These are phyloP conservation scores for Cranoglanis bouderius DNA, from an alignment of 2,113 vertebrate species.

Conservation along the genomic window DNA sequence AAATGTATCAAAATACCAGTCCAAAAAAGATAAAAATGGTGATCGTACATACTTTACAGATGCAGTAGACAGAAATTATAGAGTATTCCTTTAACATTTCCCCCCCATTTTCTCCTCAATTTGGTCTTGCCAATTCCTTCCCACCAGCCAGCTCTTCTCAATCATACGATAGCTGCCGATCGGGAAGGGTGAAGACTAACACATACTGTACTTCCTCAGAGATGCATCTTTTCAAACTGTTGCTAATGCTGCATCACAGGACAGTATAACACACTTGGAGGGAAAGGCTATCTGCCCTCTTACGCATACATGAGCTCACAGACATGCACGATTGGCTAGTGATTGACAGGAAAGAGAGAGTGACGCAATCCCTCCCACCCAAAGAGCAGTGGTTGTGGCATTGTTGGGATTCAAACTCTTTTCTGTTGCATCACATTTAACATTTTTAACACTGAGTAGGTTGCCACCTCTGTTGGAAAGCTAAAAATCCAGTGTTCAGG, in stretches of 20 bases:
- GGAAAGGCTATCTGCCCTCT: background rate
- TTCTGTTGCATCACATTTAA: background rate
- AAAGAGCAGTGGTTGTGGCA: background rate
- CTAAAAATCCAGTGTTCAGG: background rate
- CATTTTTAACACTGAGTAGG: background rate
- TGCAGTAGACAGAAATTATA: background rate
- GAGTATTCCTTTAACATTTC: background rate
- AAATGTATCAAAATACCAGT: background rate
- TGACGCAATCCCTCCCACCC: background rate
- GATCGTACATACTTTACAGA: background rate
- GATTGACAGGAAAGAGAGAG: background rate
- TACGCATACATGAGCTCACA: background rate
- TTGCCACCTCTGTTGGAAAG: background rate
- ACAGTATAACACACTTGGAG: background rate
- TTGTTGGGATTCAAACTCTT: background rate
- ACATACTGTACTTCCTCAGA: background rate
- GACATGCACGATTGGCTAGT: background rate
- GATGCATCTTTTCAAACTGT: background rate
- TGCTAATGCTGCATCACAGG: background rate
- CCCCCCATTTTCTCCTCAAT: background rate
- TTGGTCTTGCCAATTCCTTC: background rate
- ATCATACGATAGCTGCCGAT: background rate
- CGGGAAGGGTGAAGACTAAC: background rate
- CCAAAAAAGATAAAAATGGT: background rate
- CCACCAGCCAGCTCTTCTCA: background rate